phyloP scores from a whole-genome alignment of 2,797 vertebrate genomes.

The Mus minutoides region DNA sequence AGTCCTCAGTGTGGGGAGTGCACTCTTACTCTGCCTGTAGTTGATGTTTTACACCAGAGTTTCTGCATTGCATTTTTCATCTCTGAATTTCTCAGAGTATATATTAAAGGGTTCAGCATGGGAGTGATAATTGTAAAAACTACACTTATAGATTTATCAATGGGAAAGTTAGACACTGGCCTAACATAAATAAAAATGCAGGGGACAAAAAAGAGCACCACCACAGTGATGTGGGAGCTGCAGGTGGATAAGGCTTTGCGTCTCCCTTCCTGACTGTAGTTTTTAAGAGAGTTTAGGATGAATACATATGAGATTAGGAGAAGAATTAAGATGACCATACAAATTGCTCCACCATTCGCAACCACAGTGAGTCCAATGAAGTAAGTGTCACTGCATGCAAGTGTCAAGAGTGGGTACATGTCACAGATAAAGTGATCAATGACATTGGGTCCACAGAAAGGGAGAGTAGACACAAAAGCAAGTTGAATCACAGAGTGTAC shows the following conservation, averaged over 20 bases:
- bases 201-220: slow-evolving; percentile 72
- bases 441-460: slow-evolving; percentile 62
- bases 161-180: slow-evolving; percentile 47
- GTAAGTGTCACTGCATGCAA: slow-evolving; percentile 60
- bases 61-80: slow-evolving; percentile 65
- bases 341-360: slow-evolving; percentile 62
- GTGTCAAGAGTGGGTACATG: slow-evolving; percentile 53
- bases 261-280: slow-evolving; percentile 49
- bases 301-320: slow-evolving; percentile 56
- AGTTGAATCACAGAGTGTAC: slow-evolving; percentile 59
- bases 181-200: slow-evolving; percentile 75
- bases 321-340: slow-evolving; percentile 42
- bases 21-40: background rate
- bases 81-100: slow-evolving; percentile 67
- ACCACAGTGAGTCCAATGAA: slow-evolving; percentile 41
- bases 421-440: slow-evolving; percentile 67
- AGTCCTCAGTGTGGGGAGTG: background rate
- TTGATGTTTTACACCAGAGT: slow-evolving; percentile 10
- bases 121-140: slow-evolving; percentile 62
- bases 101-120: slow-evolving; percentile 71
- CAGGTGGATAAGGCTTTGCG: slow-evolving; percentile 76
- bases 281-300: slow-evolving; percentile 60
- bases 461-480: slow-evolving; percentile 13
- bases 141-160: slow-evolving; percentile 62
- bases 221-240: slow-evolving; percentile 63